These are phyloP conservation scores for Heliconius erato DNA, from an alignment of 2,888 invertebrate species.

Conservation along the genomic window DNA sequence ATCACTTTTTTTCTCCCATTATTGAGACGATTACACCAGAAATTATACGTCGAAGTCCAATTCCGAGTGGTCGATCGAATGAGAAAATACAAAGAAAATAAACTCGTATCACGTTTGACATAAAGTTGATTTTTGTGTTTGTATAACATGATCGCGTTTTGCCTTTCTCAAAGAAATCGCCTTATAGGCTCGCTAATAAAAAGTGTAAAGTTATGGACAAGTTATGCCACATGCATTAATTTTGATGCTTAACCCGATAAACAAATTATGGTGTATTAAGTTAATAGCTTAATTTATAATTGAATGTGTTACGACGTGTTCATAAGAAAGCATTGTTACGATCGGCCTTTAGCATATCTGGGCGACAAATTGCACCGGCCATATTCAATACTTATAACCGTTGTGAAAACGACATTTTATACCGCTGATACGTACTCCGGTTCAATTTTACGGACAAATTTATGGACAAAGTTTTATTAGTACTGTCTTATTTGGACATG, in stretches of 20 bases:
- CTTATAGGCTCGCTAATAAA: constrained; percentile 84
- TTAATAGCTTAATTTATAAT: constrained; percentile 86
- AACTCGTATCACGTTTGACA: constrained; percentile 54
- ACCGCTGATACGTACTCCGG: constrained; percentile 64
- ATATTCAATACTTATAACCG: constrained; percentile 58
- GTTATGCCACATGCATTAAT: constrained; percentile 86
- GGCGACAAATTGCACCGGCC: constrained; percentile 72
- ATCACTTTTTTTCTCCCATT: constrained; percentile 85
- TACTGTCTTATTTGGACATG: constrained; percentile 57
- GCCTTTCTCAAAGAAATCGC: constrained; percentile 82
- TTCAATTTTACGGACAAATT: constrained; percentile 61
- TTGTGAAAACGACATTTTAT: constrained; percentile 56
- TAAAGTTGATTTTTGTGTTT: constrained; percentile 61
- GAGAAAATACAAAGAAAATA: constrained; percentile 53
- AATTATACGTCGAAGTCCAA: constrained; percentile 83
- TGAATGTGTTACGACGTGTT: constrained; percentile 80
- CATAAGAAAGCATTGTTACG: constrained; percentile 81
- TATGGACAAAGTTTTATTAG: constrained; percentile 64
- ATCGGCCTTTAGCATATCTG: constrained; percentile 72
- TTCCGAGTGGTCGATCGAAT: constrained; percentile 70
- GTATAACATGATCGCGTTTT: constrained; percentile 62
- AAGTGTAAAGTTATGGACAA: constrained; percentile 84
- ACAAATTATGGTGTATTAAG: constrained; percentile 85
- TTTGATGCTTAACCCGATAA: constrained; percentile 86
- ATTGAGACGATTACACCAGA: constrained; percentile 86